Evolutionary conservation across 2,888 invertebrate species (phyloP).

Genomic region (Agrochola lota): DNA sequence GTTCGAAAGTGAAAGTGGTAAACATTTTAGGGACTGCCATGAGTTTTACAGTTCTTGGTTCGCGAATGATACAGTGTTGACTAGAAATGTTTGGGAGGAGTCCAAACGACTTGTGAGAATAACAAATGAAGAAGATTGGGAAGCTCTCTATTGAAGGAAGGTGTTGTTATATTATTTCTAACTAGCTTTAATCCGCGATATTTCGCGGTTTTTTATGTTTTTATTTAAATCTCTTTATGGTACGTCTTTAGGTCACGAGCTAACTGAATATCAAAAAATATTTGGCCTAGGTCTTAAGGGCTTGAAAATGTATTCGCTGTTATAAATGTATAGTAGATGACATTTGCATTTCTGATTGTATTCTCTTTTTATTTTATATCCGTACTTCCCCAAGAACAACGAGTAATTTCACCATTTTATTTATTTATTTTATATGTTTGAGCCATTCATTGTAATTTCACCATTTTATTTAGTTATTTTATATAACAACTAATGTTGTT

Average conservation of each 20-base stretch:
- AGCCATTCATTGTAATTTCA: not conserved
- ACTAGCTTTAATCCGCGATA: no score
- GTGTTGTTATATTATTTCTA: not conserved
- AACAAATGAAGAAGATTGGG: constrained; percentile 80
- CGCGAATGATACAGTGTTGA: constrained; percentile 75
- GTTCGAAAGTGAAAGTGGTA: constrained; percentile 76
- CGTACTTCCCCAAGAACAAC: not conserved
- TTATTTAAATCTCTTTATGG: no score
- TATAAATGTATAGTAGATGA: not conserved
- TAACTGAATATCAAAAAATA: no score
- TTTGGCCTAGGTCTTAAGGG: no score
- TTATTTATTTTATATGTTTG: not conserved
- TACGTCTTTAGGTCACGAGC: no score
- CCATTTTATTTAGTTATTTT: not conserved
- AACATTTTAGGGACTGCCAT: constrained; percentile 81
- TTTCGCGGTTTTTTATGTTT: no score
- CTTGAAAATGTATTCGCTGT: no score
- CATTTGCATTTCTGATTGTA: not conserved
- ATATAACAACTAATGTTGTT: no score
- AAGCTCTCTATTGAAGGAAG: constrained; percentile 47
- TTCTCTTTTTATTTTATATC: not conserved
- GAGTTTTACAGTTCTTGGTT: constrained; percentile 85
- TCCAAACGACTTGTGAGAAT: constrained; percentile 78
- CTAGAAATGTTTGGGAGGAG: constrained; percentile 76
- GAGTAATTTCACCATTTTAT: not conserved